These are phyloP conservation scores for Reticulitermes lucifugus DNA, from an alignment of 2,888 invertebrate species.

Conservation along the genomic window DNA sequence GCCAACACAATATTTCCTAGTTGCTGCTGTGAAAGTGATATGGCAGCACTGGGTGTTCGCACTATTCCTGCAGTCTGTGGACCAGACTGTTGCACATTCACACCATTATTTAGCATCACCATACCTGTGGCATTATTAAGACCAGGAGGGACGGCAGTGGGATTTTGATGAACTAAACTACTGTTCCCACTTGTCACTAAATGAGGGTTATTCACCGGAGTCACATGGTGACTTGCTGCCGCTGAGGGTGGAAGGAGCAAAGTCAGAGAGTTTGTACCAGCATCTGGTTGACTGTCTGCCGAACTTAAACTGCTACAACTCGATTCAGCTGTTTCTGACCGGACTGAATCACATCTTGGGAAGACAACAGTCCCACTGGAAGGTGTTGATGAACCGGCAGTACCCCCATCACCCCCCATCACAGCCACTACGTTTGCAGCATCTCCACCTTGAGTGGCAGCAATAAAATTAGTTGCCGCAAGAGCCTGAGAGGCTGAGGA, in stretches of 20 bases:
- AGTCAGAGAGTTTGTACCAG: constrained; percentile 56
- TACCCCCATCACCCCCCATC: constrained; percentile 50
- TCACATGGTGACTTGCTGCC: constrained; percentile 20
- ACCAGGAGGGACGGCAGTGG: constrained; percentile 26
- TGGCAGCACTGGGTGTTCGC: constrained; percentile 46
- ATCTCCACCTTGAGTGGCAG: constrained; percentile 45
- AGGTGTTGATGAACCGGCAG: constrained; percentile 32
- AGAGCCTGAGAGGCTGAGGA: constrained; percentile 18
- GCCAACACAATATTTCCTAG: constrained; percentile 53
- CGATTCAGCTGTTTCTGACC: constrained; percentile 71
- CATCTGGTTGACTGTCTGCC: constrained; percentile 57
- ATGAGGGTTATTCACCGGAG: constrained; percentile 50
- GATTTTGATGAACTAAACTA: constrained; percentile 39
- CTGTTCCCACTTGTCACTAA: constrained; percentile 40
- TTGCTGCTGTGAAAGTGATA: constrained; percentile 48
- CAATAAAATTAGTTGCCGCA: constrained; percentile 31
- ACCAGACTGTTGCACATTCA: constrained; percentile 37
- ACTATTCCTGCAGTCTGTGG: constrained; percentile 42
- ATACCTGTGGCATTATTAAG: constrained; percentile 43
- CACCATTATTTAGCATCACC: constrained; percentile 51
- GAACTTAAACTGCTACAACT: constrained; percentile 62
- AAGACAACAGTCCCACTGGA: constrained; percentile 53
- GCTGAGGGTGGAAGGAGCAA: constrained; percentile 59
- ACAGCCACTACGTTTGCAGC: constrained; percentile 51
- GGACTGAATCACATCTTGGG: constrained; percentile 69